phyloP scores from a whole-genome alignment of 1,140 invertebrate species.

The Caenorhabditis briggsae region DNA sequence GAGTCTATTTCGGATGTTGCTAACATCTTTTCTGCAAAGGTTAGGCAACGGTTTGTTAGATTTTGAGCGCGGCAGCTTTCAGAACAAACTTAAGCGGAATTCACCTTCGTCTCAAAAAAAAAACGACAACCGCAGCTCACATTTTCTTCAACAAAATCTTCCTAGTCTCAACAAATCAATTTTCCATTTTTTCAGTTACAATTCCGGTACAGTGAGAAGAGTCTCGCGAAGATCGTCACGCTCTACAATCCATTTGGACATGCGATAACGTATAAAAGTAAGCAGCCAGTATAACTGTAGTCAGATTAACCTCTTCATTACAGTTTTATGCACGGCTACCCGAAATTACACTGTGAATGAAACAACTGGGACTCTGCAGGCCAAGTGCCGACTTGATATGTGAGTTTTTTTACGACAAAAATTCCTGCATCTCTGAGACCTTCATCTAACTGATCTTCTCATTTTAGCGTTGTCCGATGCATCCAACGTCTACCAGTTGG shows the following conservation, averaged over 20 bases:
- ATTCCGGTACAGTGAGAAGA: constrained; percentile 26
- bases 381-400: constrained; percentile 32
- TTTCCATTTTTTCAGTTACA: neutral
- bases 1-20: too few relatives aligned
- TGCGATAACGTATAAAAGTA: constrained; percentile 22
- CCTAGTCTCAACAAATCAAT: neutral
- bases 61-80: too few relatives aligned
- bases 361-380: constrained; percentile 2
- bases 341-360: constrained; percentile 21
- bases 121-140: too few relatives aligned
- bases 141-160: too few relatives aligned
- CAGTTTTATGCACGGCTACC: constrained; percentile 28
- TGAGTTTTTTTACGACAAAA: neutral
- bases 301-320: neutral
- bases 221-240: constrained; percentile 18
- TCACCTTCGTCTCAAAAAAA: too few relatives aligned
- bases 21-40: too few relatives aligned
- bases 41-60: too few relatives aligned
- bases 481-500: constrained; percentile 22
- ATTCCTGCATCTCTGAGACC: too few relatives aligned
- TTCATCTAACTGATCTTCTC: neutral
- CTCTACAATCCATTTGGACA: constrained; percentile 38
- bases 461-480: constrained; percentile 19
- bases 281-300: neutral
- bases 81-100: too few relatives aligned